Conservation (phyloP, 2,888 invertebrate genomes). For the Drosophila yooni region DNA sequence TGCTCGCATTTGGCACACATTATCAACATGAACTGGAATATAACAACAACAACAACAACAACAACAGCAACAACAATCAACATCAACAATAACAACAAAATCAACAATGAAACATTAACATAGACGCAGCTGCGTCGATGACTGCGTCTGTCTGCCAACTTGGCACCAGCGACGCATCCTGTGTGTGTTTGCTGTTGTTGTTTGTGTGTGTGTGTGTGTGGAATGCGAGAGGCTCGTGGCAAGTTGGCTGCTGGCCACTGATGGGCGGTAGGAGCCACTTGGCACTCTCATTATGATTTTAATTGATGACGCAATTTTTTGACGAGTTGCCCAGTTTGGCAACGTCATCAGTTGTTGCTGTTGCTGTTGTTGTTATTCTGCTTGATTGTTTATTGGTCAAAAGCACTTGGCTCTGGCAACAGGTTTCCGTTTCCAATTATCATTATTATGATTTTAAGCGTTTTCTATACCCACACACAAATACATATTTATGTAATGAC, state of each 20-base stretch:
- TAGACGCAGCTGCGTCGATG: slow-evolving; percentile 48
- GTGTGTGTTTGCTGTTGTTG: slow-evolving; percentile 19
- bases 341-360: slow-evolving; percentile 66
- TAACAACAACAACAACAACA: slow-evolving; percentile 2
- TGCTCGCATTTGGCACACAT: slow-evolving; percentile 52
- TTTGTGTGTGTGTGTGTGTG: slow-evolving; percentile 54
- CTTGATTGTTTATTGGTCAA: slow-evolving; percentile 78
- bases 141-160: slow-evolving; percentile 53
- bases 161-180: slow-evolving; percentile 60
- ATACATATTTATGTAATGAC: slow-evolving; percentile 57
- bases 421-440: slow-evolving; percentile 76
- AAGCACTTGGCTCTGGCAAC: slow-evolving; percentile 64
- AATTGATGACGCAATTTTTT: slow-evolving; percentile 82
- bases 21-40: slow-evolving; percentile 41
- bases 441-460: slow-evolving; percentile 57
- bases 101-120: slow-evolving; percentile 52
- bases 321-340: slow-evolving; percentile 81
- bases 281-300: slow-evolving; percentile 78
- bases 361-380: slow-evolving; percentile 11
- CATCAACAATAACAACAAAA: slow-evolving; percentile 3
- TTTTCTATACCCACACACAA: slow-evolving; percentile 23
- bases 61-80: background rate
- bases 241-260: slow-evolving; percentile 74
- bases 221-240: slow-evolving; percentile 58
- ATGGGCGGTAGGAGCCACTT: slow-evolving; percentile 55